Conservation (phyloP, 2,113 vertebrate species). For the Tachysurus vachellii region DNA sequence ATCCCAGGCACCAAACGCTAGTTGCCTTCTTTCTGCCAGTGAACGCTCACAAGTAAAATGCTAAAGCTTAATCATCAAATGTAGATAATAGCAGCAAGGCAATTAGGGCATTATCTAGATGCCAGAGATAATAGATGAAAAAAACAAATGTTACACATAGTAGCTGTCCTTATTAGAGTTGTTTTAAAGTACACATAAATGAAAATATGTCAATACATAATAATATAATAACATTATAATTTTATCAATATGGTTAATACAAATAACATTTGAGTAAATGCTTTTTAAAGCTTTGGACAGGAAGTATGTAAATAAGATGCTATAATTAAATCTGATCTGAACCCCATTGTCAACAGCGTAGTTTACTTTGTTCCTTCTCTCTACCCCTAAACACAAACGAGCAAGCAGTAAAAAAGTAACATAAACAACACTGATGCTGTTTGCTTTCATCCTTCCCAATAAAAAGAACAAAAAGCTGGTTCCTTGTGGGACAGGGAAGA, state of each 20-base stretch:
- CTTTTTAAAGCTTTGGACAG: constrained; percentile 30
- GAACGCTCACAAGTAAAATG: constrained; percentile 4
- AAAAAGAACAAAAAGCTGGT: constrained; percentile 69
- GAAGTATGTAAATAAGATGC: constrained; percentile 50
- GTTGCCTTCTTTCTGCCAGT: constrained; percentile 22
- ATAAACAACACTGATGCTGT: constrained; percentile 60
- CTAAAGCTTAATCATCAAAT: constrained; percentile 40
- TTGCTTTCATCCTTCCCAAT: constrained; percentile 64
- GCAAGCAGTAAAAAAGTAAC: constrained; percentile 64
- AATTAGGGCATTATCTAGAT: constrained; percentile 18
- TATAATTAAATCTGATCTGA: constrained; percentile 46
- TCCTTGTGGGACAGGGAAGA: constrained; percentile 43
- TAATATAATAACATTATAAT: too few relatives aligned
- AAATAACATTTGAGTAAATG: not conserved
- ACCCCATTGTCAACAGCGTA: constrained; percentile 37
- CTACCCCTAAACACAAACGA: constrained; percentile 51
- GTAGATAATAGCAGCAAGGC: constrained; percentile 12
- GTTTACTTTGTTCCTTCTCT: constrained; percentile 37
- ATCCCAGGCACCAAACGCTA: constrained; percentile 28
- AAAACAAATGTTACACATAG: not conserved
- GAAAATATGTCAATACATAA: not conserved
- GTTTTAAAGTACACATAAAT: constrained; percentile 7
- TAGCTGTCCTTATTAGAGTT: not conserved
- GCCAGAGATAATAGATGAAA: constrained; percentile 22
- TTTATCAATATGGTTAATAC: constrained; percentile 12